These are phyloP conservation scores for Pilophorus perplexus DNA, from an alignment of 2,888 invertebrate species.

Conservation along the genomic window DNA sequence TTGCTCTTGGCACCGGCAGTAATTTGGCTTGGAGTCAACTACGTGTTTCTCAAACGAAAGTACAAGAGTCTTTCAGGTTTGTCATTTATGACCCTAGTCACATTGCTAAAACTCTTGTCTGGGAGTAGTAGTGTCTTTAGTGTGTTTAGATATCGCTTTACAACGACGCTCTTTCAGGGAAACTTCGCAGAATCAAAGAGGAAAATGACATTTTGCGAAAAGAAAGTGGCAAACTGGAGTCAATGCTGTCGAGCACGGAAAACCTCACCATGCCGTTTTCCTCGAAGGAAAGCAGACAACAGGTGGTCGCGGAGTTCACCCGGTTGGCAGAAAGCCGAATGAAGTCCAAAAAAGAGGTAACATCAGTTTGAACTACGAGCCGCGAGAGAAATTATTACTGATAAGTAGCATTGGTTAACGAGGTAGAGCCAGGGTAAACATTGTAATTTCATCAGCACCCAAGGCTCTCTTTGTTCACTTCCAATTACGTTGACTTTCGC, in stretches of 20 bases:
- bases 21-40: not conserved
- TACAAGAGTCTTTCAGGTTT: constrained; percentile 22
- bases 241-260: not conserved
- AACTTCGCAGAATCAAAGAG: constrained; percentile 1
- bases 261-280: not conserved
- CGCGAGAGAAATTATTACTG: not conserved
- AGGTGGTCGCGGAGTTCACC: constrained; percentile 13
- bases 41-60: constrained; percentile 6
- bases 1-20: constrained; percentile 10
- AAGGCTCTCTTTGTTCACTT: too few relatives aligned
- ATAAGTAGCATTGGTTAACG: not conserved
- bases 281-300: not conserved
- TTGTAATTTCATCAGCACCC: not conserved
- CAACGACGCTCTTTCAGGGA: too few relatives aligned
- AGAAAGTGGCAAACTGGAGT: not conserved
- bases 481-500: too few relatives aligned
- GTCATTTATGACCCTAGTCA: too few relatives aligned
- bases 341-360: constrained; percentile 13
- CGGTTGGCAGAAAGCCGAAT: constrained; percentile 1
- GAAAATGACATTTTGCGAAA: not conserved
- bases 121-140: too few relatives aligned
- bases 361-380: not conserved
- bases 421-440: not conserved
- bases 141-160: too few relatives aligned
- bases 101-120: too few relatives aligned